Base-by-base conservation (phyloP, 2,113 vertebrate genomes). In the Catagonus wagneri region DNA sequence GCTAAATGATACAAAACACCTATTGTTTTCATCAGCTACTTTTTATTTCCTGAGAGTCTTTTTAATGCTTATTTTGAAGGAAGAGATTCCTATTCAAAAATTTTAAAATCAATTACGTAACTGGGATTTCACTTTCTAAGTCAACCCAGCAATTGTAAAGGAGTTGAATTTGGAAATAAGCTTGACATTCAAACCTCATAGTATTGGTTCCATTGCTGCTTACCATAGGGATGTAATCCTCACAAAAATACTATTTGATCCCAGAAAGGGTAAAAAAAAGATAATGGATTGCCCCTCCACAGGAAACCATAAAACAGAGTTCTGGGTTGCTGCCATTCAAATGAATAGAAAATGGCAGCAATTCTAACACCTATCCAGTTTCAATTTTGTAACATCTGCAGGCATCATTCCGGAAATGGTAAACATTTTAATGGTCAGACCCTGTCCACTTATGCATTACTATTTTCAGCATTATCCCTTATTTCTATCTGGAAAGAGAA, bases 371-470 rank as follows among this genome's bases (percentile, higher is more conserved):
- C 97, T 98, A 97, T 96, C 97, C 97, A 95, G 96, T 98, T 98
- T 98, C 98, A 98, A 98, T 99, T 99, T 98, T 97, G 97, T 95
- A 98, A 98, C 96, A 98, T 98, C 97, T 98, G 97, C 98, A 98
- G 97, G 95, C 97, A 97, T 98, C 98, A 16, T 92, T 96, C 97
- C 98, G 98, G 95, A 98, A 98, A 98, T 97, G 96, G 97, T 98
- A 98, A 98, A 98, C 98, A 98, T 98, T 98, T 98, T 98, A 99
- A 98, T 98, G 98, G 98, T 60, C 97, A 96, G 96, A 34, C 69
- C 97, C 98, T 98, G 97, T 98, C 98, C 98, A 98, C 97, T 98
- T 98, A 98, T 29, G 79, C 96, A 97, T 97, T 97, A 95, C 98
- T 97, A 96, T 98, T 98, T 98, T 97, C 93, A 96, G 94, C 97